Percentiles rank a stretch among this genome's conserved stretches.
phyloP scores from a whole-genome alignment of 2,797 vertebrate genomes.

The Amblyopsis hoosieri region DNA sequence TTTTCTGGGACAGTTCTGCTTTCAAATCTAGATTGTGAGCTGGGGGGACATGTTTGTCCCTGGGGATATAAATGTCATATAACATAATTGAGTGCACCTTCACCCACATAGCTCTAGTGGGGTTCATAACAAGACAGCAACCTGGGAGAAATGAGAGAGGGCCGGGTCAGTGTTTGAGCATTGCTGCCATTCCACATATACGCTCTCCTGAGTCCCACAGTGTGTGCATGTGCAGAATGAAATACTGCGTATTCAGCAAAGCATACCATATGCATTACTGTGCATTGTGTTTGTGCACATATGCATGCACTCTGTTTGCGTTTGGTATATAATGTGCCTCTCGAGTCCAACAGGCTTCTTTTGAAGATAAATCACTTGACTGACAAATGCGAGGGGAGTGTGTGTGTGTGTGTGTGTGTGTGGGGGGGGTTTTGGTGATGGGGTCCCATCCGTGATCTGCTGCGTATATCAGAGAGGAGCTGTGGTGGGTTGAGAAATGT shows the following conservation, averaged over 20 bases:
- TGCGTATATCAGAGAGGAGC: constrained; percentile 7
- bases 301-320: too few species aligned
- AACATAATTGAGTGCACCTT: neutral
- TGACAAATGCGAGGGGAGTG: too few species aligned
- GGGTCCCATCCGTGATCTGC: too few species aligned
- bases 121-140: neutral
- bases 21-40: too few species aligned
- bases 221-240: constrained; percentile 6
- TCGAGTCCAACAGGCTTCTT: too few species aligned
- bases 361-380: too few species aligned
- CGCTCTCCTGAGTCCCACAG: constrained; percentile 27
- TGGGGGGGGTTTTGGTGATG: constrained; percentile 5
- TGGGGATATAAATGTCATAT: too few species aligned
- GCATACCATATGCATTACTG: constrained; percentile 21
- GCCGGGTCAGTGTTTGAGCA: constrained; percentile 62
- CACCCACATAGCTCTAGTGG: neutral
- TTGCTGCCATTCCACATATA: constrained; percentile 56
- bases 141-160: constrained; percentile 43
- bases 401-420: neutral
- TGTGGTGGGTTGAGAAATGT: constrained; percentile 11
- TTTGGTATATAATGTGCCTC: too few species aligned
- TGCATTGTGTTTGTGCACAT: too few species aligned
- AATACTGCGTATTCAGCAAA: constrained; percentile 5
- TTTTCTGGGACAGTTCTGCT: too few species aligned
- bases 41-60: neutral